Evolutionary conservation across 2,113 vertebrate species (phyloP), one percentile per base, ranked within the genome.

Genomic region (Paralichthys olivaceus): DNA sequence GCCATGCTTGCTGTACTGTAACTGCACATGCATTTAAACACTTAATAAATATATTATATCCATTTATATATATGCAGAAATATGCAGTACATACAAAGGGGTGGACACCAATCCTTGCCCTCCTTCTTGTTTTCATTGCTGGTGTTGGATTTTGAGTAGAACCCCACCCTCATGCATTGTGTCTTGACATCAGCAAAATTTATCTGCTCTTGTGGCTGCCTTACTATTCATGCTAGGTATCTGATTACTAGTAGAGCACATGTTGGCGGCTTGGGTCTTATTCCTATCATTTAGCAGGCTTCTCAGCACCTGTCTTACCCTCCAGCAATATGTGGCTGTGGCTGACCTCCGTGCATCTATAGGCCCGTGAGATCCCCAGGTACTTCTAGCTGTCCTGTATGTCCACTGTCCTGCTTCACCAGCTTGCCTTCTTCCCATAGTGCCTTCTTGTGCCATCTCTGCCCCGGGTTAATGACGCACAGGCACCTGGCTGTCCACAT

Each of bases 1-100:
- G 75, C 76, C 51, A 53, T 43, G 81, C 80, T 83, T 79, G 59
- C 57, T 3, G 37, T 75, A 79, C 47, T 75, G 29, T 59, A 64
- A 77, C 56, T 85, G 71, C 62, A 79, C 66, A 75, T 58, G 8
- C 17, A 4, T 29, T 4, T 22, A 20, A 15, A 28, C 25, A 57
- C 25, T 13, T 28, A 25, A 25, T 25, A 55, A 11, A 15, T 7
- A 22, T 53, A 53, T 8, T 9, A 53, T 53, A 53, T n/a, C 12
- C 12, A 40, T 40, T 12, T 13, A 40, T 40, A 40, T 13, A 40
- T 40, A 40, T 13, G 12, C 37, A 40, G 9, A 40, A 11, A 12
- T 40, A 40, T 49, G 45, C 19, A 49, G 15, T 49, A 49, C 45
- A 49, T 49, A 49, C 17, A 19, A 19, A 2, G 15, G 5, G 14